Evolutionary conservation across 2,888 invertebrate genomes (phyloP), one percentile per base, ranked within the genome.

Genomic region (Euplexia lucipara): DNA sequence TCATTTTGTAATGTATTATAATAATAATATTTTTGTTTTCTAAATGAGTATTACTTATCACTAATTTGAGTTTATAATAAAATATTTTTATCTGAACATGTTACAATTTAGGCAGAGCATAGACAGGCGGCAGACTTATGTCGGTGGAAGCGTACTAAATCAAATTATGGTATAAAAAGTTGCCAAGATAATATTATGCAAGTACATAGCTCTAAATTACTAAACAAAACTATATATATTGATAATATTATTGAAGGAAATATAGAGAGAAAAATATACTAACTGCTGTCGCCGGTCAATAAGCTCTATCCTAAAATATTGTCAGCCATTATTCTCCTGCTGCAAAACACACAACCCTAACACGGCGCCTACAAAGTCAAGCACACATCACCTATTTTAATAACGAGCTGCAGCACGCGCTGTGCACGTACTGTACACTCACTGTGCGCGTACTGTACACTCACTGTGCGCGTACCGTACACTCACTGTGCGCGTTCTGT

Each of bases 241-340:
- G 37, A 4, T 45, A 70, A 16, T 32, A 49, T 52, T 51, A 53
- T 18, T 56, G 35, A 56, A 65, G 41, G 45, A 56, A 72, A 42
- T 52, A 48, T 14, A 35, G 35, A 41, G 32, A 48, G 51, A 54
- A 22, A 58, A 59, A 22, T 20, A 20, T 37, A 20, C 37, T 51
- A 51, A n/a, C 30, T 5, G 22, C 58, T 44, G 37, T 56, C 56
- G 63, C 65, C 70, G 74, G 70, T 68, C 57, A 70, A 74, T 22
- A 62, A 49, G 45, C 78, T 81, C 71, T 32, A 59, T 56, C 54
- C 72, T 80, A 69, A 82, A 72, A 87, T 91, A 92, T 91, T 92
- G 89, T 94, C 92, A 90, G 87, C 94, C 87, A 91, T 94, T 95
- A 94, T 90, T 94, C 95, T 95, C 95, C 95, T 93, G 91, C 92